Percentiles rank a stretch among this genome's conserved stretches.
Evolutionary conservation across 2,113 vertebrate species (phyloP).

Genomic region (Xyliphius kryptos): DNA sequence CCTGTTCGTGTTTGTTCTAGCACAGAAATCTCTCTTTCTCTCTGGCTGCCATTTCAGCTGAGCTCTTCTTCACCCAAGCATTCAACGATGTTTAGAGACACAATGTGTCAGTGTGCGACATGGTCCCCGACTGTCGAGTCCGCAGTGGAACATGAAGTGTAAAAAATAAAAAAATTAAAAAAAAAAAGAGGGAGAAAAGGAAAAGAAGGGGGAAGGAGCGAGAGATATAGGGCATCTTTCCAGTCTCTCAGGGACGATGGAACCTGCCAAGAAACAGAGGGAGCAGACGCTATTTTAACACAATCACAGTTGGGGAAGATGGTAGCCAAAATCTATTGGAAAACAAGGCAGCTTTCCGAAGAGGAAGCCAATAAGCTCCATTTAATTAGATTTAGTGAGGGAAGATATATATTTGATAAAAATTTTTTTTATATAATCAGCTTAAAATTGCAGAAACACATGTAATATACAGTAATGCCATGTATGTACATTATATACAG

Average conservation of each 20-base stretch:
- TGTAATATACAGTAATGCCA: too few species aligned
- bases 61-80: neutral
- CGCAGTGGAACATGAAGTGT: constrained; percentile 6
- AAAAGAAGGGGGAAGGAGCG: constrained; percentile 10
- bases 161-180: too few species aligned
- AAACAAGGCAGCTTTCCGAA: constrained; percentile 12
- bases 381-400: too few species aligned
- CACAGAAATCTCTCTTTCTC: constrained; percentile 1
- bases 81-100: constrained; percentile 7
- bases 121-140: constrained; percentile 4
- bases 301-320: constrained; percentile 12
- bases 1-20: constrained; percentile 20
- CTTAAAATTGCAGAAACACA: too few species aligned
- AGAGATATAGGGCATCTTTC: neutral
- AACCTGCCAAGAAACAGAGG: constrained; percentile 43
- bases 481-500: too few species aligned
- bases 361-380: constrained; percentile 15
- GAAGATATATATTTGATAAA: too few species aligned
- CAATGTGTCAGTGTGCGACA: constrained; percentile 6
- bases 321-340: constrained; percentile 22
- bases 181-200: too few species aligned
- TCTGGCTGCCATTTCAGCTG: neutral
- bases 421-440: too few species aligned
- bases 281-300: constrained; percentile 30
- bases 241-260: constrained; percentile 45